Evolutionary conservation across 2,113 vertebrate species (phyloP).

Genomic region (Agelaius phoeniceus): DNA sequence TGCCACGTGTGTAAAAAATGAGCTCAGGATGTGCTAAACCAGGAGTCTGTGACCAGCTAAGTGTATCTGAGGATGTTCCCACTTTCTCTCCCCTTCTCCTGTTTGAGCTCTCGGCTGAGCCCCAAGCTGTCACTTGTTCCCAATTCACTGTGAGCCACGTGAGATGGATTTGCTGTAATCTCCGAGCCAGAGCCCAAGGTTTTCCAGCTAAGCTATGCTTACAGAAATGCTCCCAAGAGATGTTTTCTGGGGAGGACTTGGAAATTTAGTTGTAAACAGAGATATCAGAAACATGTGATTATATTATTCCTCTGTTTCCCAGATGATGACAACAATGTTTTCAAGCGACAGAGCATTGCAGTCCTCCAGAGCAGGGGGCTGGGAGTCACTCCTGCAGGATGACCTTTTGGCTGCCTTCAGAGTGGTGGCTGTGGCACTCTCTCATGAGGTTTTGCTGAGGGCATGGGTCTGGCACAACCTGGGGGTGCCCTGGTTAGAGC

Average conservation of each 20-base stretch:
- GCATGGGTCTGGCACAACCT: not conserved
- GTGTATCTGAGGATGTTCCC: not conserved
- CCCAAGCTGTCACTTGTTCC: not conserved
- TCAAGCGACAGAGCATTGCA: not conserved
- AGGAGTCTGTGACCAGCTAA: not conserved
- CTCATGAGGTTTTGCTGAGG: not conserved
- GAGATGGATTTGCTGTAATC: not conserved
- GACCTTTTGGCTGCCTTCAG: not conserved
- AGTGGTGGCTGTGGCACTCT: not conserved
- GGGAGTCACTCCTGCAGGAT: not conserved
- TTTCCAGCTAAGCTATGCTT: not conserved
- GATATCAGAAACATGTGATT: not conserved
- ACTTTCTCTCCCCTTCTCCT: not conserved
- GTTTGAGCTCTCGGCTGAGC: not conserved
- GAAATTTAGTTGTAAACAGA: not conserved
- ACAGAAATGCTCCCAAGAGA: not conserved
- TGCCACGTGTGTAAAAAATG: rapidly evolving
- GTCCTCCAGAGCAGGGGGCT: not conserved
- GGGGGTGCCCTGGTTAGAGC: not conserved
- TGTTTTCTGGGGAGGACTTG: not conserved
- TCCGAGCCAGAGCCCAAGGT: not conserved
- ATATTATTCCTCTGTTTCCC: not conserved
- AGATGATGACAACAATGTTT: not conserved
- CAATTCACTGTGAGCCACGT: not conserved
- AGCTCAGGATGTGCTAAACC: not conserved